Percentiles rank a stretch among this genome's conserved stretches.
Conservation (phyloP, 2,888 invertebrate genomes). For the Taphrorychus bicolor region DNA sequence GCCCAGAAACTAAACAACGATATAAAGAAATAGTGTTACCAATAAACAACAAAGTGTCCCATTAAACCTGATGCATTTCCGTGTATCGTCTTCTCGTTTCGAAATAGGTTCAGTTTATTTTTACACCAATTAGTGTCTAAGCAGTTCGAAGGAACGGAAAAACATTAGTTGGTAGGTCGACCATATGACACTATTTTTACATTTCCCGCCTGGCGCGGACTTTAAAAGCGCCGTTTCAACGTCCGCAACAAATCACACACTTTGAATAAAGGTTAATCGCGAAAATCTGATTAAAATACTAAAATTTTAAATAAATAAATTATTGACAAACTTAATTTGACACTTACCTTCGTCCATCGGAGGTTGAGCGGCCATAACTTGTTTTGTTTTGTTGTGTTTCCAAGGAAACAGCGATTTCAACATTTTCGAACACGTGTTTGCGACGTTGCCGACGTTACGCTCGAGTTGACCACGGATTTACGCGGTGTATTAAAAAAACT, state of each 20-base stretch:
- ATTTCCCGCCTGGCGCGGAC: slow-evolving; percentile 16
- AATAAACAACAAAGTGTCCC: slow-evolving; percentile 32
- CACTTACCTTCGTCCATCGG: slow-evolving; percentile 55
- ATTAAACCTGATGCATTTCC: slow-evolving; percentile 31
- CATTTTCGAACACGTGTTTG: slow-evolving; percentile 47
- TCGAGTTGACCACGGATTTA: background rate
- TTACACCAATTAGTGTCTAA: slow-evolving; percentile 42
- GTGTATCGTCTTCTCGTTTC: slow-evolving; percentile 20
- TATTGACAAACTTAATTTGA: slow-evolving; percentile 35
- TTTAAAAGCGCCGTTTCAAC: background rate
- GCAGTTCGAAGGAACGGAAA: slow-evolving; percentile 30
- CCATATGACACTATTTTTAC: slow-evolving; percentile 40
- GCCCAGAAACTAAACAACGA: slow-evolving; percentile 13
- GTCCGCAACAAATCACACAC: slow-evolving; percentile 4
- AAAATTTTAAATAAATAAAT: slow-evolving; percentile 26
- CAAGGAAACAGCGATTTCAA: slow-evolving; percentile 57
- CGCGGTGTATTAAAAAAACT: slow-evolving; percentile 16
- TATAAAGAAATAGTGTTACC: slow-evolving; percentile 22
- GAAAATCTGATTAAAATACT: background rate
- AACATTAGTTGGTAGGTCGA: slow-evolving; percentile 43
- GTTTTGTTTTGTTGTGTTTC: slow-evolving; percentile 58
- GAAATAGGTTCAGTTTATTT: slow-evolving; percentile 41
- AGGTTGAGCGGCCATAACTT: slow-evolving; percentile 54
- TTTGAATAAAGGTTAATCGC: slow-evolving; percentile 8
- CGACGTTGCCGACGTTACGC: slow-evolving; percentile 41